Evolutionary conservation across 1,140 invertebrate species (phyloP), one percentile per base, ranked within the genome.

Genomic region (Papilio dardanus): DNA sequence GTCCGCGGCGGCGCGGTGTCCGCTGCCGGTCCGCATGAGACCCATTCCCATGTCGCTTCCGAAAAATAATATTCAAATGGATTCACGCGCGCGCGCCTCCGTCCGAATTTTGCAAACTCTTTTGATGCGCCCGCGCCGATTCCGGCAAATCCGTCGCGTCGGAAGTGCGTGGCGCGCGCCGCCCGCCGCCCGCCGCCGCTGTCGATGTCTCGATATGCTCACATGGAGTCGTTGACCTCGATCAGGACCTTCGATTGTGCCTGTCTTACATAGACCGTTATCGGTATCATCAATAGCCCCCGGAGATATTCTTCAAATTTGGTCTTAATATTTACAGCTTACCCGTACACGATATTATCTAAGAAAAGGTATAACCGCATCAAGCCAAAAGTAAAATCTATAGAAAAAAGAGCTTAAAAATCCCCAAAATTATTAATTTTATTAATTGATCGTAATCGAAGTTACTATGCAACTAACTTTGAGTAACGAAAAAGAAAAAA

Each of bases 91-190:
- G 88, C 87, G 89, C 88, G 86, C 84, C 86, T 83, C 84, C 85
- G 88, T 92, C 89, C 90, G 88, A 92, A 93, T 90, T 92, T 93
- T 85, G 90, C 91, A 86, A 82, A 74, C 76, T 83, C 86, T 84
- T 93, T 93, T 93, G 91, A 93, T 89, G 91, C 89, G 89, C 88
- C 90, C 89, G 90, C 91, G 86, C 86, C 91, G 91, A 92, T 93
- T 93, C 91, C 89, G 90, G 89, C 90, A 91, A 93, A 92, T 92
- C 90, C 90, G 91, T 92, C 91, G 88, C 85, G 88, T 93, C 91
- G 91, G 91, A 93, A 93, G 91, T 93, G 88, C 88, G 88, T 87
- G 86, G 86, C 86, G 87, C 84, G 86, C 88, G 87, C 85, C 83
- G 78, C 82, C 81, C 86, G 86, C 83, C 88, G 87, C 85, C 83